These are phyloP conservation scores for Nothocercus julius DNA, from an alignment of 2,113 vertebrate species.

Conservation along the genomic window DNA sequence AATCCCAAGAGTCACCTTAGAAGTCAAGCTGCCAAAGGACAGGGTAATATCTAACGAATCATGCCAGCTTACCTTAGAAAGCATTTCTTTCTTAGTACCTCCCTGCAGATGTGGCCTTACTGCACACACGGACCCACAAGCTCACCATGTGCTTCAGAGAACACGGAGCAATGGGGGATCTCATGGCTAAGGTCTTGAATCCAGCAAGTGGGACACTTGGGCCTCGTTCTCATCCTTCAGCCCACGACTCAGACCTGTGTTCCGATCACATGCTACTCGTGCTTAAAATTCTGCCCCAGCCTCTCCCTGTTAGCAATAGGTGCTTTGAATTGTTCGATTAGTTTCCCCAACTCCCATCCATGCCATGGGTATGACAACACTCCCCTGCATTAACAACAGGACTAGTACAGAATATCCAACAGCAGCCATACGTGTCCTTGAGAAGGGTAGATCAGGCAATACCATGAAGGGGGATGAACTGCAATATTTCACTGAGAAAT, in stretches of 20 bases:
- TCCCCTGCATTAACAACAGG: neutral
- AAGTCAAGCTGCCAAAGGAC: neutral
- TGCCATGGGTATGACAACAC: neutral
- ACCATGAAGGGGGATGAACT: neutral
- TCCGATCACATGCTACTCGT: neutral
- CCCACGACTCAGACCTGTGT: neutral
- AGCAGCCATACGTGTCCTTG: neutral
- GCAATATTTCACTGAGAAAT: neutral
- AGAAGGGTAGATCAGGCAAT: neutral
- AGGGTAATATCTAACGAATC: neutral
- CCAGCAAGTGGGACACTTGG: neutral
- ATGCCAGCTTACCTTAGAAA: neutral
- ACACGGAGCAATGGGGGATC: neutral
- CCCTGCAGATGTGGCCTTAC: neutral
- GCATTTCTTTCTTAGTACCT: neutral
- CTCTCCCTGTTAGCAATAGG: neutral
- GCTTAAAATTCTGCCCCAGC: neutral
- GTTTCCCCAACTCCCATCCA: neutral
- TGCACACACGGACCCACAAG: neutral
- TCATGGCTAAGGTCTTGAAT: neutral
- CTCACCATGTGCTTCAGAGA: neutral
- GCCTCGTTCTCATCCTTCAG: neutral
- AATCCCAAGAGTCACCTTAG: neutral
- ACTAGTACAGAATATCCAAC: neutral
- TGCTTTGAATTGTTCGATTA: neutral